phyloP scores from a whole-genome alignment of 1,140 invertebrate species.

The Drosophila equinoxialis region DNA sequence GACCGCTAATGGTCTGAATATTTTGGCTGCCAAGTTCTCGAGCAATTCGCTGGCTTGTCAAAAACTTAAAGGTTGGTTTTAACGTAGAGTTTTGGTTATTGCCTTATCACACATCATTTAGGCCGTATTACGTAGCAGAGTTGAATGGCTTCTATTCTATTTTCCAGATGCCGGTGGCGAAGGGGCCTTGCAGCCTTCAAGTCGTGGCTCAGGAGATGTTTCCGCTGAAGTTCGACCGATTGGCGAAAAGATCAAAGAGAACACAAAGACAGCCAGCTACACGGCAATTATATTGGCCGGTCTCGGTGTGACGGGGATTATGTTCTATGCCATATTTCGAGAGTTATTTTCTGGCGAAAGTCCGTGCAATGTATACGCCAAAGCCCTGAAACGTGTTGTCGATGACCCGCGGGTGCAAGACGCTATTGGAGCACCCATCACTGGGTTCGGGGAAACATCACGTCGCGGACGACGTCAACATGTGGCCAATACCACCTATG shows the following conservation, averaged over 20 bases:
- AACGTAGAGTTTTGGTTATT: constrained; percentile 26
- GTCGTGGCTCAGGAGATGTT: constrained; percentile 54
- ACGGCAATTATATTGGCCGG: constrained; percentile 91
- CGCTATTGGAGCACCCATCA: constrained; percentile 92
- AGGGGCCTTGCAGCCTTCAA: constrained; percentile 53
- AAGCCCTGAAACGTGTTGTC: constrained; percentile 89
- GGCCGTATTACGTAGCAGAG: background rate
- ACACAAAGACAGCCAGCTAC: constrained; percentile 92
- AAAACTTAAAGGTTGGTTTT: constrained; percentile 1
- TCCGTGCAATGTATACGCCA: constrained; percentile 92
- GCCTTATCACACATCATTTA: background rate
- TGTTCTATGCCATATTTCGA: constrained; percentile 92
- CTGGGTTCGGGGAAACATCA: constrained; percentile 93
- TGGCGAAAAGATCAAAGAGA: constrained; percentile 92
- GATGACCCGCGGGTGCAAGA: constrained; percentile 88
- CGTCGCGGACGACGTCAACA: constrained; percentile 88
- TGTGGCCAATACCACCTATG: constrained; percentile 89
- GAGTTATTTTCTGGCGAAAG: constrained; percentile 95
- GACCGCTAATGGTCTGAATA: constrained; percentile 31
- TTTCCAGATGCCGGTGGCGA: constrained; percentile 19
- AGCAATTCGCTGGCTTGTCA: constrained; percentile 25
- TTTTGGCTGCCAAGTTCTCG: constrained; percentile 47
- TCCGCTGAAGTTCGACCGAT: constrained; percentile 87
- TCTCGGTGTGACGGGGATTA: constrained; percentile 89
- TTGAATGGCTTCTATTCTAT: background rate